phyloP scores from a whole-genome alignment of 2,113 vertebrate genomes.

The Thermophis baileyi region DNA sequence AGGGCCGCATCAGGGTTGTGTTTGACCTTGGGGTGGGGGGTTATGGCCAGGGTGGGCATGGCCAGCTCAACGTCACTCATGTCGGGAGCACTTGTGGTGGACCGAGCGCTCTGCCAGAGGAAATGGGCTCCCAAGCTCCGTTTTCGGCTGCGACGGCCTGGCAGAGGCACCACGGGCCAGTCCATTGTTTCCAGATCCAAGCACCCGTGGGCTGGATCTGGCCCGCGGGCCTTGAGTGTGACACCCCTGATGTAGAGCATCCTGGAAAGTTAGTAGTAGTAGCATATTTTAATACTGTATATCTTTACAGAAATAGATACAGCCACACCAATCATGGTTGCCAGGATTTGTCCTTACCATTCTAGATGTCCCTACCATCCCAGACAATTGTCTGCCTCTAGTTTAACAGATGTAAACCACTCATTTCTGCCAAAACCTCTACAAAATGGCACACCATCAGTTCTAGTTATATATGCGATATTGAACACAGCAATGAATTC shows the following conservation, averaged over 20 bases:
- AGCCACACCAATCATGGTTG: background rate
- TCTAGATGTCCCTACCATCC: background rate
- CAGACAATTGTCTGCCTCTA: background rate
- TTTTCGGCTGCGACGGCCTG: too few species aligned
- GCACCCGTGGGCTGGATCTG: too few species aligned
- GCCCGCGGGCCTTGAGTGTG: too few species aligned
- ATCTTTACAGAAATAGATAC: background rate
- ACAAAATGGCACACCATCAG: background rate
- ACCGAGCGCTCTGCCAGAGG: too few species aligned
- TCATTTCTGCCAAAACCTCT: background rate
- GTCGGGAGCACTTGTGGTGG: too few species aligned
- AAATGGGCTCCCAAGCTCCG: too few species aligned
- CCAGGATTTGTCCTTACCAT: background rate
- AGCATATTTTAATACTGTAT: background rate
- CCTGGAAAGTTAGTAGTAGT: background rate
- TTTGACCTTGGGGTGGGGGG: too few species aligned
- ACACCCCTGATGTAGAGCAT: background rate
- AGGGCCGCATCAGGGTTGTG: too few species aligned
- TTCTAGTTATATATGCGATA: background rate
- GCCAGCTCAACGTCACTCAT: too few species aligned
- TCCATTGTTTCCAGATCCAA: too few species aligned
- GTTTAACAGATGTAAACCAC: background rate
- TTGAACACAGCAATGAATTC: background rate
- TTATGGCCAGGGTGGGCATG: too few species aligned
- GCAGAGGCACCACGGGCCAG: too few species aligned